Conservation (phyloP, 1,140 invertebrate species). For the Zeugodacus cucurbitae region DNA sequence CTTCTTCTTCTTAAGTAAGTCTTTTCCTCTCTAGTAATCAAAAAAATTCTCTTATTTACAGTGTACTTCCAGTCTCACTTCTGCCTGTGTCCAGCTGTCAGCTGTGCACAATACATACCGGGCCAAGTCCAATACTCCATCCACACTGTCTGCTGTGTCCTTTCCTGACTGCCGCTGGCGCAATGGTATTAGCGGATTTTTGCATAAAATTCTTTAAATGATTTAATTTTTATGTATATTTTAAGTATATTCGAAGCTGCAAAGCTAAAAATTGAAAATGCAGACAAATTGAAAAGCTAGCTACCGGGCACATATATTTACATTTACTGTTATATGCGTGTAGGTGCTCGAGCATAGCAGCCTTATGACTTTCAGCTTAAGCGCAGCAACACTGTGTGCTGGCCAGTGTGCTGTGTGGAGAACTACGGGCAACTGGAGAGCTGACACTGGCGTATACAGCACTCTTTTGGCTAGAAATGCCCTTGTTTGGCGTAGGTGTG, state of each 20-base stretch:
- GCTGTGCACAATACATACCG: background rate
- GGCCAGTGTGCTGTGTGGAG: background rate
- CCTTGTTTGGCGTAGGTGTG: background rate
- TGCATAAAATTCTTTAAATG: constrained; percentile 19
- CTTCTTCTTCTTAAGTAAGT: too few species aligned
- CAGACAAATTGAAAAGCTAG: background rate
- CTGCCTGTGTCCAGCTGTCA: background rate
- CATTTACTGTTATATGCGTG: background rate
- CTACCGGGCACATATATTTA: background rate
- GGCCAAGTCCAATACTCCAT: background rate
- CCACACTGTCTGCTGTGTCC: background rate
- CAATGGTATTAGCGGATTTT: constrained; percentile 7
- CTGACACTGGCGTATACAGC: background rate
- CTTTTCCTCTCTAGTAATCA: background rate
- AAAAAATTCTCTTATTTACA: background rate
- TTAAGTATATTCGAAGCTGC: background rate
- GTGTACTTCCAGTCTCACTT: background rate
- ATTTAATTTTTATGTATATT: constrained; percentile 9
- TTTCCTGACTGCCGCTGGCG: background rate
- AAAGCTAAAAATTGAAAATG: background rate
- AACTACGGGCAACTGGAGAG: background rate
- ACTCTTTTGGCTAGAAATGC: background rate
- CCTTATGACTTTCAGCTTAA: background rate
- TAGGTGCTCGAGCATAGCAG: background rate
- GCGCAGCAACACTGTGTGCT: background rate